Evolutionary conservation across 2,797 vertebrate species (phyloP).

Genomic region (Antennarius maculatus): DNA sequence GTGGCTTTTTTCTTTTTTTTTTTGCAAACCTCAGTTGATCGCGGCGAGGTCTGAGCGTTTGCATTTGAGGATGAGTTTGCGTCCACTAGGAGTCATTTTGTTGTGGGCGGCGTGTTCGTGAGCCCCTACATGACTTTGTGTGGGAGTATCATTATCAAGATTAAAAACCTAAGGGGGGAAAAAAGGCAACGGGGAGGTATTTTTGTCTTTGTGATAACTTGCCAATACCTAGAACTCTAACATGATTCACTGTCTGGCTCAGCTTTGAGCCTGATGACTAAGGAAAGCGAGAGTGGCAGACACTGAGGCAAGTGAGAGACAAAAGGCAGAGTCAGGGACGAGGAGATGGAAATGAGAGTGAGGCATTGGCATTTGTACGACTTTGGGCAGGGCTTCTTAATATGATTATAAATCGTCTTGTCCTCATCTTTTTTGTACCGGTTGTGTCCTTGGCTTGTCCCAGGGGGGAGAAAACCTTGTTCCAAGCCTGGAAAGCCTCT

Average conservation of each 20-base stretch:
- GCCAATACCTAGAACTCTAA: slow-evolving; percentile 52
- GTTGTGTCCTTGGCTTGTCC: slow-evolving; percentile 41
- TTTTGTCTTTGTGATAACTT: slow-evolving; percentile 48
- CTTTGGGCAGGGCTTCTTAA: slow-evolving; percentile 39
- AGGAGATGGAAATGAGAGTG: slow-evolving; percentile 40
- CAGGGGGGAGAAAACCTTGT: not conserved
- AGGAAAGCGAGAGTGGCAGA: slow-evolving; percentile 39
- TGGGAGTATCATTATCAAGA: slow-evolving; percentile 21
- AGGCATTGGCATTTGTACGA: slow-evolving; percentile 37
- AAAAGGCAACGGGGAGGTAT: not conserved
- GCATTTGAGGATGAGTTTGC: not conserved
- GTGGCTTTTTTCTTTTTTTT: slow-evolving; percentile 33
- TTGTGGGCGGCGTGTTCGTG: not conserved
- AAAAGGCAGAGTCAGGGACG: slow-evolving; percentile 43
- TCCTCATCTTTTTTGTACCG: slow-evolving; percentile 41
- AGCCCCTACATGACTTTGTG: not conserved
- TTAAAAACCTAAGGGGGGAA: slow-evolving; percentile 8
- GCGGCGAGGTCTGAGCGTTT: slow-evolving; percentile 10
- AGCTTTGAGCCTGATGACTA: slow-evolving; percentile 55
- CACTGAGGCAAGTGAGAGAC: slow-evolving; percentile 37
- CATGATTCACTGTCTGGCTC: slow-evolving; percentile 63
- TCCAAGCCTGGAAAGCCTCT: slow-evolving; percentile 32
- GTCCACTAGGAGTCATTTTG: not conserved
- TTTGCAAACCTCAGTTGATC: slow-evolving; percentile 34
- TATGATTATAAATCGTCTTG: slow-evolving; percentile 59